Percentiles rank a stretch among this genome's conserved stretches.
Conservation (phyloP, 2,797 vertebrate species). For the Syndactyla subalaris region DNA sequence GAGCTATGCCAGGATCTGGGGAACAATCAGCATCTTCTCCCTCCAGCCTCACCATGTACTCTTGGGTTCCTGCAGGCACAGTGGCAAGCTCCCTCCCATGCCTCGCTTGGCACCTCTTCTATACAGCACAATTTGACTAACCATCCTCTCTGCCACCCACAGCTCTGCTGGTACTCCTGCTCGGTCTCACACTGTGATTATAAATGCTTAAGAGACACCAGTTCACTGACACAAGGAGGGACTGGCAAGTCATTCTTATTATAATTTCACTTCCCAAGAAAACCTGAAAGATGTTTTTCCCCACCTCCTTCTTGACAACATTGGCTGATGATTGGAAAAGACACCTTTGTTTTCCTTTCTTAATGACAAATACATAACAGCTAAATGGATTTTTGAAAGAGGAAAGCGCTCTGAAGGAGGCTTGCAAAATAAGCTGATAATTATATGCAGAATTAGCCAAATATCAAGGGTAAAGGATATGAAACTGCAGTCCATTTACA, state of each 20-base stretch:
- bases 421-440: conserved; percentile 40
- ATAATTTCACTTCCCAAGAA: not conserved
- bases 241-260: not conserved
- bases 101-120: not conserved
- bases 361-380: not conserved
- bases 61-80: not conserved
- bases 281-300: not conserved
- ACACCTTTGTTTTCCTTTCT: not conserved
- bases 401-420: not conserved
- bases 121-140: not conserved
- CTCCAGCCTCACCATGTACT: not conserved
- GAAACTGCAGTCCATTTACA: conserved; percentile 34
- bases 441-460: conserved; percentile 40
- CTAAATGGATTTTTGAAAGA: not conserved
- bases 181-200: not conserved
- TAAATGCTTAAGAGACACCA: not conserved
- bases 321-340: not conserved
- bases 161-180: not conserved
- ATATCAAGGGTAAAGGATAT: conserved; percentile 53
- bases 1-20: not conserved
- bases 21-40: not conserved
- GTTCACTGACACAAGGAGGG: not conserved
- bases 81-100: not conserved
- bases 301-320: not conserved
- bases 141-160: not conserved